phyloP scores from a whole-genome alignment of 2,888 invertebrate genomes.

The Archaeoteleia sp. region DNA sequence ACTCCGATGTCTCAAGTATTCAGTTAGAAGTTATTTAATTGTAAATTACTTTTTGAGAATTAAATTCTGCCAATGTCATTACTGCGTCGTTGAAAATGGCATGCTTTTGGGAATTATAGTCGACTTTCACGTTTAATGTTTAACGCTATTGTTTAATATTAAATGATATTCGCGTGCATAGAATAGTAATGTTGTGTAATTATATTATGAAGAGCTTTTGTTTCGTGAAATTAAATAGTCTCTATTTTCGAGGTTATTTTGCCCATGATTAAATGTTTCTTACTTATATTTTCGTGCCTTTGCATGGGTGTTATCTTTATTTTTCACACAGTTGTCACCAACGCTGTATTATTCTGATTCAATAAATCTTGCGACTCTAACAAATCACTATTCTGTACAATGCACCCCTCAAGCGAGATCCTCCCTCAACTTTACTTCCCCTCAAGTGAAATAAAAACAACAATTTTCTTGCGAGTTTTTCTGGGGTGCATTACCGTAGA shows the following conservation, averaged over 20 bases:
- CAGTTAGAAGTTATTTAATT: too few relatives aligned
- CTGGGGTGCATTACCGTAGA: slow-evolving; percentile 18
- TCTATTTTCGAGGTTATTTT: too few relatives aligned
- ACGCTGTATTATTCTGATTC: slow-evolving; percentile 6
- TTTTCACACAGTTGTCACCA: neutral
- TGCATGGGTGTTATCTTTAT: too few relatives aligned
- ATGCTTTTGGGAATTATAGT: neutral
- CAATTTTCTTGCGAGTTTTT: slow-evolving; percentile 26
- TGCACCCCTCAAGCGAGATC: slow-evolving; percentile 13
- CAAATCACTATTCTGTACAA: slow-evolving; percentile 25
- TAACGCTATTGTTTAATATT: slow-evolving; percentile 3
- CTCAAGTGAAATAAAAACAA: slow-evolving; percentile 25
- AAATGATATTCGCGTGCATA: neutral
- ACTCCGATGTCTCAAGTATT: too few relatives aligned
- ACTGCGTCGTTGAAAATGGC: neutral
- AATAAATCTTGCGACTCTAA: slow-evolving; percentile 19
- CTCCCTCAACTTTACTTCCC: slow-evolving; percentile 8
- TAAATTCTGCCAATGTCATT: neutral
- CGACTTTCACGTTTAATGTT: neutral
- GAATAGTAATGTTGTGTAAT: too few relatives aligned
- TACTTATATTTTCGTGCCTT: too few relatives aligned
- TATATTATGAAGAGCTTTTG: too few relatives aligned
- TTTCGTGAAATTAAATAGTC: too few relatives aligned
- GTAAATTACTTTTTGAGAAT: neutral
- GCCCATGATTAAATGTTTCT: too few relatives aligned